Evolutionary conservation across 1,140 invertebrate genomes (phyloP), one percentile per base, ranked within the genome.

Genomic region (Heliconius nattereri): DNA sequence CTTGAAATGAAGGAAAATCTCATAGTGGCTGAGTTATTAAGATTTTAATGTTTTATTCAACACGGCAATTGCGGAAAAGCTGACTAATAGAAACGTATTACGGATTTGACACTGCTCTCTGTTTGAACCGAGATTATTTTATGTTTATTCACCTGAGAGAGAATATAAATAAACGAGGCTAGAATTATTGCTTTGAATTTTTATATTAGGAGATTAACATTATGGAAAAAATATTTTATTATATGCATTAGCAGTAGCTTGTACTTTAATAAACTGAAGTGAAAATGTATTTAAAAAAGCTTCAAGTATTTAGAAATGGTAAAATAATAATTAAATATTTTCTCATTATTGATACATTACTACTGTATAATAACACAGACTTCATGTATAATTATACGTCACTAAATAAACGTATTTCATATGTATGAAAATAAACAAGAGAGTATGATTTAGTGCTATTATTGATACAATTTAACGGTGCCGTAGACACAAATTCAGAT

Each of bases 401-500:
- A 57, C 8, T 13, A 13, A 66, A 11, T 2, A 5, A 29, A 26
- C 23, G 13, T 26, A 29, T 16, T 66, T 23, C 57, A 70, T 45
- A 78, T 78, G 57, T 40, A 52, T 54, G 57, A 57, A 78, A 78
- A 78, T 52, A 70, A 73, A 80, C 71, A 76, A 20, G 23, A 19
- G 66, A 73, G 52, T 80, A 66, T 80, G 75, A 40, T 76, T 76
- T 76, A 70, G 35, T 45, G n/a, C 78, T 40, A 52, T 29, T 71
- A 52, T 76, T 75, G 74, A 76, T 52, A 75, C 71, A 80, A 76
- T 76, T 80, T 76, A 80, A 76, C 71, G 75, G 52, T 73, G 70
- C 52, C 60, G 75, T 49, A 37, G 23, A 60, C 35, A 37, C 52
- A 71, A 72, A 76, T 76, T 73, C 79, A 76, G 77, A 80, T 80